Percentiles rank a stretch among this genome's conserved stretches.
Conservation (phyloP, 2,113 vertebrate species). For the Pollimyrus isidori region DNA sequence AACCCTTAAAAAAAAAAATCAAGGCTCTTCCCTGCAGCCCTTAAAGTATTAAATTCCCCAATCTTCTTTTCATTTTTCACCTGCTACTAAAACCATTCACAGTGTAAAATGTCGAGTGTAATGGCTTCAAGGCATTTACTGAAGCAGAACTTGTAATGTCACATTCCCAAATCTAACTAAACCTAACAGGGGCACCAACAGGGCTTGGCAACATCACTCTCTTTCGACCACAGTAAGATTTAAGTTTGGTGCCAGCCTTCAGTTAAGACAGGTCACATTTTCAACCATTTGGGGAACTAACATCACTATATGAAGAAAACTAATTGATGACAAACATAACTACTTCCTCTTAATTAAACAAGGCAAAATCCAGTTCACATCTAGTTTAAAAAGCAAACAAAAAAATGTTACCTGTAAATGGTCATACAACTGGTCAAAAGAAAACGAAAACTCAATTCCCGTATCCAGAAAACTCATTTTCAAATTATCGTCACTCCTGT, state of each 20-base stretch:
- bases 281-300: background rate
- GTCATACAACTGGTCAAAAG: background rate
- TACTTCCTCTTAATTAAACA: background rate
- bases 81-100: background rate
- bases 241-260: background rate
- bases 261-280: background rate
- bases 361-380: background rate
- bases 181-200: background rate
- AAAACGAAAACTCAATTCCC: background rate
- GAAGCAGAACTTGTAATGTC: background rate
- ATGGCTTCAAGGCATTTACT: background rate
- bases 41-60: background rate
- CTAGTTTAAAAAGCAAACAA: background rate
- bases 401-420: background rate
- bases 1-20: background rate
- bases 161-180: background rate
- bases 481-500: background rate
- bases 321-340: background rate
- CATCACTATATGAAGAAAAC: background rate
- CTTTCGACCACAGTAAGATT: background rate
- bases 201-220: background rate
- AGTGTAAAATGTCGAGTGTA: background rate
- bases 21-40: background rate
- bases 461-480: background rate
- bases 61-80: background rate